Conservation (phyloP, 2,113 vertebrate species). For the Ivindomyrus marchei region DNA sequence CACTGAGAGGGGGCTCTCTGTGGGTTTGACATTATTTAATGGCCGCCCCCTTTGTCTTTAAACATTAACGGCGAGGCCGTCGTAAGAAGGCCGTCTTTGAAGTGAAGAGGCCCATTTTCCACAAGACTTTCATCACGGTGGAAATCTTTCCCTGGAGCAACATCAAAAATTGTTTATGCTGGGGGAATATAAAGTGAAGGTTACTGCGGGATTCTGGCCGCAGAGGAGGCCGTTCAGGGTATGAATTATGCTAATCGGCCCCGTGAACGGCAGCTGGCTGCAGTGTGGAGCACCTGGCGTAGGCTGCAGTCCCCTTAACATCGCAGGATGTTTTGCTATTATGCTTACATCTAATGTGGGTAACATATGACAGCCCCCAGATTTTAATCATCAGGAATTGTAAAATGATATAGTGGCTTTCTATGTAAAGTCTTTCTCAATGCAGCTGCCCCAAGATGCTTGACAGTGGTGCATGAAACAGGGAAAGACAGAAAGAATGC, state of each 20-base stretch:
- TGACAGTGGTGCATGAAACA: not conserved
- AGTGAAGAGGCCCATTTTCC: constrained; percentile 27
- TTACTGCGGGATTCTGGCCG: not conserved
- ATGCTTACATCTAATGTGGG: not conserved
- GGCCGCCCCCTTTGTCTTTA: not conserved
- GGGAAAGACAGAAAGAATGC: not conserved
- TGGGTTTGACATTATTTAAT: not conserved
- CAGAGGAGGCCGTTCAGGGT: not conserved
- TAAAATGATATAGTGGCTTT: not conserved
- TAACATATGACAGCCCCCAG: not conserved
- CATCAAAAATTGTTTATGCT: constrained; percentile 25
- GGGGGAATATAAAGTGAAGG: constrained; percentile 2
- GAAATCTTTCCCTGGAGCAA: constrained; percentile 17
- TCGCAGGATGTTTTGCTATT: not conserved
- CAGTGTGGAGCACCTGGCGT: too few species aligned
- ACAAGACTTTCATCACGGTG: constrained; percentile 5
- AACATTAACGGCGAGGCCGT: constrained; percentile 18
- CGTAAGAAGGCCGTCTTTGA: constrained; percentile 28
- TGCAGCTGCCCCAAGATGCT: not conserved
- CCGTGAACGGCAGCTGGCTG: not conserved
- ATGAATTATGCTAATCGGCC: constrained; percentile 10
- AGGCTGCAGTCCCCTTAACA: not conserved
- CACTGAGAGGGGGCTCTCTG: not conserved
- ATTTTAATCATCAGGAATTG: not conserved
- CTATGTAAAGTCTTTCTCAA: not conserved